Evolutionary conservation across 2,797 vertebrate genomes (phyloP), one percentile per base, ranked within the genome.

Genomic region (Tiaroga cobitis): DNA sequence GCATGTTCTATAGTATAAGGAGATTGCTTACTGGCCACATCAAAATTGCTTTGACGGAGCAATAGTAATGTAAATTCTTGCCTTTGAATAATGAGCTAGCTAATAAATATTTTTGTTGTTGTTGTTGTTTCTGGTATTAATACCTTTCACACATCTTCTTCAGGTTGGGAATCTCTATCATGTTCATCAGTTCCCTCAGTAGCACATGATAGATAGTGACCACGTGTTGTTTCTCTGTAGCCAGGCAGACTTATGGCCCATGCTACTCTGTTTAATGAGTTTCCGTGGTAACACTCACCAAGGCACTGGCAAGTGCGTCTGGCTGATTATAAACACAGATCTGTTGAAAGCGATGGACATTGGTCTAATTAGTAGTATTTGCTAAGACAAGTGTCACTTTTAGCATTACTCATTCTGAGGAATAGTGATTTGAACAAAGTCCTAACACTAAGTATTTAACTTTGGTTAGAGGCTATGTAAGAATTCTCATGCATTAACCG

Each of bases 191-290:
- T 49, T 65, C 41, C n/a, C 26, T 49, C 24, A 4, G 21, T 56
- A 65, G 65, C 43, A 54, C 63, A 78, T 61, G 77, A 77, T 80
- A 78, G 67, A 34, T 41, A 51, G 72, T 75, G 56, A 75, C 26
- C 59, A 80, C 34, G 37, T 86, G 81, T 43, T 81, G 73, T 84
- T 85, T 80, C 72, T 78, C 80, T 87, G 87, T 90, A 87, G 84
- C 82, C 77, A 85, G 87, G 88, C 85, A 86, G 88, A 89, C 85
- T 85, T 72, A 56, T 82, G 81, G 82, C 83, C 70, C 61, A 70
- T 82, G 59, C 49, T 82, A 56, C 61, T 87, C 24, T 84, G 87
- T 90, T 90, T 89, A 86, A 90, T 86, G 81, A 85, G 88, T 91
- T 90, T 87, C 90, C 82, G 63, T 89, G 88, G 87, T 86, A 85